Base-by-base conservation (phyloP, 1,140 invertebrate species). In the Heliconius congener region DNA sequence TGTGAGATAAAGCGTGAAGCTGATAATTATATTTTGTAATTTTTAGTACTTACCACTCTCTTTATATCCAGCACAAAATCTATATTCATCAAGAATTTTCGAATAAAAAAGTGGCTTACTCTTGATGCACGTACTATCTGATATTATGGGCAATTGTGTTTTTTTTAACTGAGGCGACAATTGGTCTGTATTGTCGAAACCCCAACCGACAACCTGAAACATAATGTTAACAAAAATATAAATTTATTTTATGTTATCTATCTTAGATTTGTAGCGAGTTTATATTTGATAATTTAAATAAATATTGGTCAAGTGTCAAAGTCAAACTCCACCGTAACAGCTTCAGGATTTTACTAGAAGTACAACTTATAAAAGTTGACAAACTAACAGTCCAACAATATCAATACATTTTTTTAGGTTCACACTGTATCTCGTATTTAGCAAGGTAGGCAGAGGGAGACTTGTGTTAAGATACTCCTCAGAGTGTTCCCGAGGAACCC, bases 81-180 rank as follows among this genome's bases (percentile, higher is more conserved):
- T 81, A 16, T 75, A 75, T 19, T 70, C 78, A 39, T 73, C 82
- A 19, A 85, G 42, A 42, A 82, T 13, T 23, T n/a, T 81, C 2
- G 73, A 70, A 72, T 82, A 84, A 37, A 84, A 85, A 2, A 83
- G 27, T 11, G 81, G 81, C n/a, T 82, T 82, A 34, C 77, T 82
- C 50, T 77, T 80, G 8, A 83, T 82, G 23, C 84, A 85, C 42
- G 19, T 34, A 6, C 55, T 77, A 23, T 85, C 77, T 13, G 82
- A 77, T 27, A 83, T 71, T 37, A 75, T 79, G 2, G 82, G 81
- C 78, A 83, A 82, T 1, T 73, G 75, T n/a, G 82, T 72, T 55
- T 80, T 77, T 50, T 72, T 74, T 1, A 85, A 39, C 79, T 77
- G 66, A 42, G 42, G 77, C 18, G 82, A 81, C 50, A 85, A 42